phyloP scores from a whole-genome alignment of 2,797 vertebrate genomes.

The Leptodactylus fallax region DNA sequence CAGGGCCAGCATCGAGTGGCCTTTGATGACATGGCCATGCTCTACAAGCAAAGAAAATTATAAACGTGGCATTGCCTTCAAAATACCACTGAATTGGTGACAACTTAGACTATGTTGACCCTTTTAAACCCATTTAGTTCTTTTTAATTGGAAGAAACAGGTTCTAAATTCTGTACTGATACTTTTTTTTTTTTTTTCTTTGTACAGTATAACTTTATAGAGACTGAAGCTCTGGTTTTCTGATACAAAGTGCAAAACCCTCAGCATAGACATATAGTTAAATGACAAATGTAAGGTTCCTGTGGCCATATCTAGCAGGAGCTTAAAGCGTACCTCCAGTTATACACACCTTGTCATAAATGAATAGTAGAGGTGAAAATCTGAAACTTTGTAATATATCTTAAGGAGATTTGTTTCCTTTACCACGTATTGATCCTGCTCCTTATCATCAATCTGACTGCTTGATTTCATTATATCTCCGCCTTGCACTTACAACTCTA shows the following conservation, averaged over 20 bases:
- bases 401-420: too few species aligned
- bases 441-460: too few species aligned
- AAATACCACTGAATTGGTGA: neutral
- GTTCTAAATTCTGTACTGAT: too few species aligned
- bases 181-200: neutral
- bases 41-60: slow-evolving; percentile 3
- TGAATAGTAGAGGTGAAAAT: too few species aligned
- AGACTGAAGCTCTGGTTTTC: neutral
- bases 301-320: too few species aligned
- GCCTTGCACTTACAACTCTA: too few species aligned
- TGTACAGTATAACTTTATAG: neutral
- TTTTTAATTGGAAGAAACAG: neutral
- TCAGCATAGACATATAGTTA: neutral
- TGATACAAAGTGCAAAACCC: neutral
- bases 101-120: neutral
- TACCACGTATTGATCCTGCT: too few species aligned
- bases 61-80: neutral
- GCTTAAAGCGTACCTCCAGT: too few species aligned
- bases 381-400: too few species aligned
- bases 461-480: too few species aligned
- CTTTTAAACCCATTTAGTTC: neutral
- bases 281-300: neutral
- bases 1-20: slow-evolving; percentile 21
- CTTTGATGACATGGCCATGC: slow-evolving; percentile 58
- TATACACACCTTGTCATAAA: too few species aligned